phyloP scores from a whole-genome alignment of 2,797 vertebrate genomes.

The Momotus momota region DNA sequence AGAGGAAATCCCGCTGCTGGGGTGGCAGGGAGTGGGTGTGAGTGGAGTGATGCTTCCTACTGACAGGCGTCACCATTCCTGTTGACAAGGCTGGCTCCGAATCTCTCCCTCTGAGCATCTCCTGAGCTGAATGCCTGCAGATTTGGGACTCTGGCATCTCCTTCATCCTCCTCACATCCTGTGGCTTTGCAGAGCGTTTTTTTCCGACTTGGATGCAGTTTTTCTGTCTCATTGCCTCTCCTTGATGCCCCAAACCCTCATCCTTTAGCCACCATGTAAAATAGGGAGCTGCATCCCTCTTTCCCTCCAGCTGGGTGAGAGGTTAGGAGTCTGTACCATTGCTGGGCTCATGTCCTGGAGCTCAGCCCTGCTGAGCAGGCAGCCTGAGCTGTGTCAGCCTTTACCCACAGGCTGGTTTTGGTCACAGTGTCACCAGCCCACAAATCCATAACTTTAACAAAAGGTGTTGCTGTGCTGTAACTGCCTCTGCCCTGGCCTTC shows the following conservation, averaged over 20 bases:
- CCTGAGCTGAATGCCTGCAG: background rate
- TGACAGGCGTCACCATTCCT: background rate
- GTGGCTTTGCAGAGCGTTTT: background rate
- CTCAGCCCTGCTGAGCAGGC: background rate
- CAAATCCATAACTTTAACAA: too few relatives aligned
- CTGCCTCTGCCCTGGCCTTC: background rate
- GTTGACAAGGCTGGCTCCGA: background rate
- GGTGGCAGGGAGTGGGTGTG: background rate
- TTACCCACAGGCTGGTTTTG: rapidly evolving
- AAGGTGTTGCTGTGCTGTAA: rapidly evolving
- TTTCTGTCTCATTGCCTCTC: background rate
- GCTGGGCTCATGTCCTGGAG: too few relatives aligned
- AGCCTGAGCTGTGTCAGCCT: background rate
- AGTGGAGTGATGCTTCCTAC: background rate
- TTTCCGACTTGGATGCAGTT: rapidly evolving
- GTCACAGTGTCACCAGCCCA: background rate
- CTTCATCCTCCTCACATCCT: background rate
- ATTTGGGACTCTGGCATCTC: background rate
- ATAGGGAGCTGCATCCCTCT: rapidly evolving
- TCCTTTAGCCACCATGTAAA: background rate
- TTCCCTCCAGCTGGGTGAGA: background rate
- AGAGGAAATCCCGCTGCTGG: background rate
- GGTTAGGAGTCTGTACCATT: background rate
- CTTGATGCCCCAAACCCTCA: background rate
- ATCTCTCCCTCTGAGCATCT: background rate